phyloP scores from a whole-genome alignment of 2,113 vertebrate species.

The Monarcha castaneiventris region DNA sequence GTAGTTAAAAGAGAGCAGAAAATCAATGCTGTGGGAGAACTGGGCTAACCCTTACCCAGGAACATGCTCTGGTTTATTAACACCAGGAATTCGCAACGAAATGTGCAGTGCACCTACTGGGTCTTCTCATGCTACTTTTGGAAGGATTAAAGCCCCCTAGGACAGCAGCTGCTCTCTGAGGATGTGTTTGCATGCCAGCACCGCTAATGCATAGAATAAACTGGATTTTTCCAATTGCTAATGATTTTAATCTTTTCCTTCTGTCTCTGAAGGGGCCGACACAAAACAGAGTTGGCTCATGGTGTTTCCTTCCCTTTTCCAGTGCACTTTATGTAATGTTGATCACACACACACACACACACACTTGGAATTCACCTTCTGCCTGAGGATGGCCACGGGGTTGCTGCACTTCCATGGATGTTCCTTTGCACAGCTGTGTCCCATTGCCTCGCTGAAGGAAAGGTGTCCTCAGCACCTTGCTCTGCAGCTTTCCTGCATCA shows the following conservation, averaged over 20 bases:
- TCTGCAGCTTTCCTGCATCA: neutral
- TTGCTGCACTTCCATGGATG: neutral
- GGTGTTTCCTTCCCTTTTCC: neutral
- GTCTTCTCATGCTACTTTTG: slow-evolving; percentile 13
- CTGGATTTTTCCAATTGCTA: slow-evolving; percentile 46
- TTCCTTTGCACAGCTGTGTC: neutral
- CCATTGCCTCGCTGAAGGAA: neutral
- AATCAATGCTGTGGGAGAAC: neutral
- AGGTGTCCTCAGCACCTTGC: neutral
- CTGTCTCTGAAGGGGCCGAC: neutral
- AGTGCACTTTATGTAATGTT: neutral
- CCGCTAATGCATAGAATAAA: slow-evolving; percentile 38
- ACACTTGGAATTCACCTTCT: neutral
- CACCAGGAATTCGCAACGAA: neutral
- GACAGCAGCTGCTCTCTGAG: slow-evolving; percentile 40
- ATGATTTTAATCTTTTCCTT: slow-evolving; percentile 53
- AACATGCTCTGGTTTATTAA: neutral
- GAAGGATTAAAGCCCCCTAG: neutral
- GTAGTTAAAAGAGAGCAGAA: neutral
- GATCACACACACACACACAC: neutral
- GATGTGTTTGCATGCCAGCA: slow-evolving; percentile 11
- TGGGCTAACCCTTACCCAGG: neutral
- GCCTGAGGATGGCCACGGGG: neutral
- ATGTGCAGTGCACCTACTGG: neutral
- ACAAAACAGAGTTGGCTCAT: neutral